These are phyloP conservation scores for Scaptomyza cyrtandrae DNA, from an alignment of 2,888 invertebrate species.

Conservation along the genomic window DNA sequence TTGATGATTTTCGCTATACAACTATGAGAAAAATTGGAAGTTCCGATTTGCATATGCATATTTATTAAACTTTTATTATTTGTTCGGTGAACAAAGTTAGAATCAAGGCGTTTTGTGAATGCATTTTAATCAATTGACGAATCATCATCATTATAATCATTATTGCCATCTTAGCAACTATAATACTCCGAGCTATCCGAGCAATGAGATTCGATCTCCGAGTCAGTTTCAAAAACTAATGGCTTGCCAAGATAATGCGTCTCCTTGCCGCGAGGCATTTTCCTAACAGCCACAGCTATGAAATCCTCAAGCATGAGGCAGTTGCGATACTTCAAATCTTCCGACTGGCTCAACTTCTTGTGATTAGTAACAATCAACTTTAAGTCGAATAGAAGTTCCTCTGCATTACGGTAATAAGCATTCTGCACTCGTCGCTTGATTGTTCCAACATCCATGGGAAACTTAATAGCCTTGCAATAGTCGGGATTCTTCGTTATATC, in stretches of 20 bases:
- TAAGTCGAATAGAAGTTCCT: slow-evolving; percentile 28
- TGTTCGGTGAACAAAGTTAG: too few species aligned
- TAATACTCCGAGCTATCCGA: background rate
- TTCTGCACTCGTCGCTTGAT: slow-evolving; percentile 44
- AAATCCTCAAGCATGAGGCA: slow-evolving; percentile 29
- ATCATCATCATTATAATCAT: too few species aligned
- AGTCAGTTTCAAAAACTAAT: background rate
- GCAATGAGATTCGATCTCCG: background rate
- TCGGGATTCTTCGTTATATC: slow-evolving; percentile 28
- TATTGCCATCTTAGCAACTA: background rate
- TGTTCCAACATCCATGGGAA: slow-evolving; percentile 50
- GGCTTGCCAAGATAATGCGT: background rate
- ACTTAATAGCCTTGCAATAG: slow-evolving; percentile 29
- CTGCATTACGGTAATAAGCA: slow-evolving; percentile 29
- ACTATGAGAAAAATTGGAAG: too few species aligned
- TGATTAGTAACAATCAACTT: slow-evolving; percentile 34
- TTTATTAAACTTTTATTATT: too few species aligned
- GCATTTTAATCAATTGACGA: too few species aligned
- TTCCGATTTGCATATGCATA: too few species aligned
- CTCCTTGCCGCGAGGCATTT: background rate
- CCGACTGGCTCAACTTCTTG: slow-evolving; percentile 6
- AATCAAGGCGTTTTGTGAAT: too few species aligned
- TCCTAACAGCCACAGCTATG: background rate
- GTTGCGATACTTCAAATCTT: slow-evolving; percentile 20
- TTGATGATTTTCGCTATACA: too few species aligned